These are phyloP conservation scores for Drosophila imparisetae DNA, from an alignment of 2,888 invertebrate species.

Conservation along the genomic window DNA sequence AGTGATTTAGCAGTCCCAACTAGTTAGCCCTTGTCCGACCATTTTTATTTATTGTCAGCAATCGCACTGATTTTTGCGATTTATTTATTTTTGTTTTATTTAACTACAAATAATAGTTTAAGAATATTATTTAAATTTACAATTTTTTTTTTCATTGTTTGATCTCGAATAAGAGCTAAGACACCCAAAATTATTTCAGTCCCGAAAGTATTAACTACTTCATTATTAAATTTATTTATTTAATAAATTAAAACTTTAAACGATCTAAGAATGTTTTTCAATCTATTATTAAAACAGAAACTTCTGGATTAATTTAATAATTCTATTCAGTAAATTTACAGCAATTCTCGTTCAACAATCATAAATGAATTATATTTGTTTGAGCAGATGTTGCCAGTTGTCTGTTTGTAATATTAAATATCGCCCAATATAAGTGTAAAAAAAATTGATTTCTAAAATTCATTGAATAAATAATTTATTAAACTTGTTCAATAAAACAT, in stretches of 20 bases:
- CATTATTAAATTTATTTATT: background rate
- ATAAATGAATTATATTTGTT: background rate
- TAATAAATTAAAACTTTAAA: background rate
- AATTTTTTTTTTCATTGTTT: too few relatives aligned
- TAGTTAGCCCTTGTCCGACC: background rate
- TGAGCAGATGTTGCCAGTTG: background rate
- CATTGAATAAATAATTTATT: background rate
- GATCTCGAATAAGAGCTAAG: background rate
- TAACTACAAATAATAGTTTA: background rate
- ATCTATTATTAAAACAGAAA: background rate
- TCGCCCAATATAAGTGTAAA: background rate
- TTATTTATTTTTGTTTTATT: background rate
- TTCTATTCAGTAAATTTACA: background rate
- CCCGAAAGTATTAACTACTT: background rate
- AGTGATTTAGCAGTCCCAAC: background rate
- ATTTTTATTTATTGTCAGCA: background rate
- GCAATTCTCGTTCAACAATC: background rate
- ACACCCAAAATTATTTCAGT: background rate
- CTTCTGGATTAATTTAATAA: rapidly evolving
- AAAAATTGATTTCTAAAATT: background rate
- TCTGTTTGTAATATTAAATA: background rate
- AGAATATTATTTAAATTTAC: background rate
- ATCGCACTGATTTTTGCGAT: too few relatives aligned
- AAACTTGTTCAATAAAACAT: too few relatives aligned
- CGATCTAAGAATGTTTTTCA: background rate